Percentiles rank a stretch among this genome's conserved stretches.
These are phyloP conservation scores for Trichogramma evanescens DNA, from an alignment of 2,888 invertebrate genomes.

Conservation along the genomic window DNA sequence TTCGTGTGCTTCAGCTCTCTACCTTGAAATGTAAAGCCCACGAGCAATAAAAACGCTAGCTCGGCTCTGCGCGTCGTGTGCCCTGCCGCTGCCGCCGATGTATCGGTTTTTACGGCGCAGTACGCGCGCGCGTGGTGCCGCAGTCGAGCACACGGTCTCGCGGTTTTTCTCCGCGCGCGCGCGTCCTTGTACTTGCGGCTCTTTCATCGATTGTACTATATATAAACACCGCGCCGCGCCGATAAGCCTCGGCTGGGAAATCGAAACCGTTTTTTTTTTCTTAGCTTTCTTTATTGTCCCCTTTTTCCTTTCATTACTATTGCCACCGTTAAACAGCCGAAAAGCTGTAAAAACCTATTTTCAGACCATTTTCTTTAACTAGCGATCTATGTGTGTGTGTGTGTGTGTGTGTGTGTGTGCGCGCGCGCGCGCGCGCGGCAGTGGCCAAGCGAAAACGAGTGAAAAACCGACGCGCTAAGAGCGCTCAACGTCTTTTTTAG, in stretches of 20 bases:
- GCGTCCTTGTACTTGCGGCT: slow-evolving; percentile 6
- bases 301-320: background rate
- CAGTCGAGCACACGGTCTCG: background rate
- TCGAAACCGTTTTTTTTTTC: background rate
- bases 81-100: no score
- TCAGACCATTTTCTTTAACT: slow-evolving; percentile 14
- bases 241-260: background rate
- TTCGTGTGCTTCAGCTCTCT: background rate
- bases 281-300: background rate
- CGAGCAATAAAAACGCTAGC: slow-evolving; percentile 12
- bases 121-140: no score
- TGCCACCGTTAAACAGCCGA: slow-evolving; percentile 22
- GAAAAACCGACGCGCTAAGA: slow-evolving; percentile 6
- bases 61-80: background rate
- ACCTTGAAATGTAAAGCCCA: slow-evolving; percentile 15
- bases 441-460: background rate
- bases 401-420: no score
- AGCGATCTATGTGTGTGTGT: no score
- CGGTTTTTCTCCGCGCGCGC: background rate
- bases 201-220: slow-evolving; percentile 8
- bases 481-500: slow-evolving; percentile 1
- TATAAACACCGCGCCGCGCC: background rate
- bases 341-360: slow-evolving; percentile 29
- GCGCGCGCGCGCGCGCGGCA: no score
- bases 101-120: no score